Evolutionary conservation across 1,140 invertebrate species (phyloP).

Genomic region (Meloidogyne exigua): DNA sequence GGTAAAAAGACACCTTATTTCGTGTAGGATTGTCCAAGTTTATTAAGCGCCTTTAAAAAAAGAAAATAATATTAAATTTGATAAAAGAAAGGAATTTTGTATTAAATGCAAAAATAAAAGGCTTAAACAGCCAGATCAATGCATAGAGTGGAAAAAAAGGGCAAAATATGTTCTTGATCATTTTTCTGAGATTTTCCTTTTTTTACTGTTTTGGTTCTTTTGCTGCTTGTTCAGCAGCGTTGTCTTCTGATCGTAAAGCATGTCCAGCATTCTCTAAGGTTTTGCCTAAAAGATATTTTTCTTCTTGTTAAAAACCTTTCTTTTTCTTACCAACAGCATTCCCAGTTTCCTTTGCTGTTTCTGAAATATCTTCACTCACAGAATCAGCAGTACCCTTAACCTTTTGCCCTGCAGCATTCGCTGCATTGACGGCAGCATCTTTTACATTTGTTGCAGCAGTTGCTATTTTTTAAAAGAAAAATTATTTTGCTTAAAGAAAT

Average conservation of each 20-base stretch:
- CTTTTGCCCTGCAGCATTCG: conserved; percentile 10
- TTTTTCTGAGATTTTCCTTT: not conserved
- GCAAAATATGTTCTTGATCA: not conserved
- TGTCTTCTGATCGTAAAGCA: conserved; percentile 24
- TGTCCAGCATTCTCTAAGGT: conserved; percentile 20
- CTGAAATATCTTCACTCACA: conserved; percentile 11
- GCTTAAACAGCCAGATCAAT: not conserved
- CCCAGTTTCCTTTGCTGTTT: conserved; percentile 13
- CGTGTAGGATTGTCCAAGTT: not conserved
- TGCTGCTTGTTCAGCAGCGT: conserved; percentile 3
- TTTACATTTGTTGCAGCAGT: conserved; percentile 27
- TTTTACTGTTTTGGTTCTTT: conserved; percentile 1
- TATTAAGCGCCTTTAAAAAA: not conserved
- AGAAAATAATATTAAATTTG: not conserved
- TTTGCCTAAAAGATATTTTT: conserved; percentile 11
- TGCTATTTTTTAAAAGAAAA: conserved; percentile 8
- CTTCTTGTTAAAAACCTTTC: not conserved
- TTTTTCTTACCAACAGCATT: conserved; percentile 7
- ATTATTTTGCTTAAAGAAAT: no score
- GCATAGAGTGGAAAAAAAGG: not conserved
- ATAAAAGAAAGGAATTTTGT: not conserved
- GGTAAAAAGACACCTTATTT: not conserved
- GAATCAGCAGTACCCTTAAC: conserved; percentile 3
- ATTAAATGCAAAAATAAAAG: not conserved
- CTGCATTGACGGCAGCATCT: conserved; percentile 23